Base-by-base conservation (phyloP, 2,888 invertebrate genomes). In the Lithophane leautieri region DNA sequence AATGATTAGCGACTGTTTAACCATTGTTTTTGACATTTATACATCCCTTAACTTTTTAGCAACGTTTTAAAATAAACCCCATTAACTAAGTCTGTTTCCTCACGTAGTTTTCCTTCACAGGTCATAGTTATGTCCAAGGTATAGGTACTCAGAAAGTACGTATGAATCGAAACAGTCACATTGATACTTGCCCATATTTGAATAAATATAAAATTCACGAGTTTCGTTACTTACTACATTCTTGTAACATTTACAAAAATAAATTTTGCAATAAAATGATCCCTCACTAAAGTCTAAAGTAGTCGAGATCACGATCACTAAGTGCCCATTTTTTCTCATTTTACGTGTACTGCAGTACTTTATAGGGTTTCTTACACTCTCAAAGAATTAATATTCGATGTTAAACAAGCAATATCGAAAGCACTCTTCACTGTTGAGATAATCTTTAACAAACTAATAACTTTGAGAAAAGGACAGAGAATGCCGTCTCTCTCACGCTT, bases 341-440 rank as follows among this genome's bases (percentile, higher is more conserved):
- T 77, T 73, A 54, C 47, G 19, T 72, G 63, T 70, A 70, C 34
- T 60, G 42, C 40, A 65, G 47, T 50, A 67, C 50, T 85, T 87
- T 83, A 87, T 79, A 85, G 71, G 81, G 84, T 83, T 82, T 81
- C 76, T 72, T 79, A 79, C 75, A 65, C 86, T 83, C 82, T 80
- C 81, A 76, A 79, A 82, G 79, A 87, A 90, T 88, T 87, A 90
- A 90, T 89, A 89, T 87, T 85, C 86, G 74, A 88, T 88, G 86
- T 89, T 87, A 89, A 90, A 90, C 91, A 90, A 90, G 89, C 89
- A 89, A 84, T 82, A 85, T 79, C 80, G 79, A 85, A 88, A 87
- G 85, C 89, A 89, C 90, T 89, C 90, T 87, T 90, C 84, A 82
- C 89, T 89, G 89, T 89, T 80, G 79, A 79, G 86, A 86, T 86